Percentiles rank a stretch among this genome's conserved stretches.
phyloP scores from a whole-genome alignment of 2,113 vertebrate genomes.

The Puffinus mauretanicus region DNA sequence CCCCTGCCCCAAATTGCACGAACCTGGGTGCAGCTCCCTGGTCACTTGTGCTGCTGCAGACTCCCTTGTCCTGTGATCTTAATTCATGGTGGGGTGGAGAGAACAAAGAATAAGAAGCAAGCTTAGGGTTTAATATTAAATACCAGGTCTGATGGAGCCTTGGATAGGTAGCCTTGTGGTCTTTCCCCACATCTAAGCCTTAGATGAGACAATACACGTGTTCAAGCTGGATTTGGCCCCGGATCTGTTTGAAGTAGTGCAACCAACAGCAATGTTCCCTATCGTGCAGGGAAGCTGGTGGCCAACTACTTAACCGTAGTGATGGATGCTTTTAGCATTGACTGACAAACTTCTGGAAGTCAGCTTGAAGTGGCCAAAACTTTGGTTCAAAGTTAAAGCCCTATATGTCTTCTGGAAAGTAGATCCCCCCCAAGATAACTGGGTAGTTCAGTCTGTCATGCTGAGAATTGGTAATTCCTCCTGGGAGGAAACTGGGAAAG shows the following conservation, averaged over 20 bases:
- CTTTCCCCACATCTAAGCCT: background rate
- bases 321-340: background rate
- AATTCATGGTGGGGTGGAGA: background rate
- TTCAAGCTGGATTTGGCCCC: background rate
- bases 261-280: rapidly evolving
- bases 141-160: background rate
- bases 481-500: background rate
- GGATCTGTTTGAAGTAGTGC: background rate
- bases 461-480: background rate
- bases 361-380: background rate
- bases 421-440: background rate
- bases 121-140: background rate
- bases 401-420: background rate
- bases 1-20: background rate
- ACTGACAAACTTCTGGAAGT: background rate
- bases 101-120: background rate
- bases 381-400: background rate
- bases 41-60: background rate
- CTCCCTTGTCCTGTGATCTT: background rate
- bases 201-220: background rate
- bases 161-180: background rate
- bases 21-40: background rate
- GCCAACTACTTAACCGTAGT: background rate
- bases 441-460: background rate
- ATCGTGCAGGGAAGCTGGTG: background rate